Evolutionary conservation across 1,140 invertebrate species (phyloP).

Genomic region (Aphelenchoides fujianensis): DNA sequence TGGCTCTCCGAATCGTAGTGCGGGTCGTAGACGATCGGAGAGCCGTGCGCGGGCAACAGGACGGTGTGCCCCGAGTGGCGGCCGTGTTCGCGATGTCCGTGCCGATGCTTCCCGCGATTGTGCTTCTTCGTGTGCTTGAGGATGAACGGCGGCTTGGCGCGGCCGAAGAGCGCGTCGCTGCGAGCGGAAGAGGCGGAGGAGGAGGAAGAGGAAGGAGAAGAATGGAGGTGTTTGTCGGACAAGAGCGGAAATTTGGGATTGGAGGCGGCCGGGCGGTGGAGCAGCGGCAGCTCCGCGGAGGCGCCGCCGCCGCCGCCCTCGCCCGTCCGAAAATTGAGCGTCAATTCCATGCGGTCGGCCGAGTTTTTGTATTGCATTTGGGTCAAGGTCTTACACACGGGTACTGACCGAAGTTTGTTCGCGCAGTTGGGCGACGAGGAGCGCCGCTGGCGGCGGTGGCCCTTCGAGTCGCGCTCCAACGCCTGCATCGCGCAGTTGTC

Average conservation of each 20-base stretch:
- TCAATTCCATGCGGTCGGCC: not conserved
- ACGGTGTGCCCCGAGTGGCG: not conserved
- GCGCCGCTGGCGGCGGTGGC: slow-evolving; percentile 20
- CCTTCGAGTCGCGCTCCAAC: slow-evolving; percentile 39
- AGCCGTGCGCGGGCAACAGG: not conserved
- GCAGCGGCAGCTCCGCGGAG: slow-evolving; percentile 8
- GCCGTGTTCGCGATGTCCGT: not conserved
- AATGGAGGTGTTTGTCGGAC: not conserved
- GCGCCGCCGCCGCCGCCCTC: not conserved
- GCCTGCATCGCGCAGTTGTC: slow-evolving; percentile 57
- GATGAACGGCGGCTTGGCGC: not conserved
- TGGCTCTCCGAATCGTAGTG: not conserved
- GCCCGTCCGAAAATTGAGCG: slow-evolving; percentile 20
- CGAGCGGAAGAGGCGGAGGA: too few relatives aligned
- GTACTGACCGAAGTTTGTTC: slow-evolving; percentile 55
- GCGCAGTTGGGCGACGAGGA: slow-evolving; percentile 56
- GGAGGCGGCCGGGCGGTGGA: not conserved
- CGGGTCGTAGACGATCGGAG: not conserved
- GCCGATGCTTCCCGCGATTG: not conserved
- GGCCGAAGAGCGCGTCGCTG: not conserved
- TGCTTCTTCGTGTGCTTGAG: slow-evolving; percentile 3
- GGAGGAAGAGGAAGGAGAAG: too few relatives aligned
- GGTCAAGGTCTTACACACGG: slow-evolving; percentile 15
- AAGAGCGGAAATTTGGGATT: slow-evolving; percentile 4
- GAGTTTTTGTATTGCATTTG: slow-evolving; percentile 19